Evolutionary conservation across 1,140 invertebrate genomes (phyloP), one percentile per base, ranked within the genome.

Genomic region (Bombus huntii): DNA sequence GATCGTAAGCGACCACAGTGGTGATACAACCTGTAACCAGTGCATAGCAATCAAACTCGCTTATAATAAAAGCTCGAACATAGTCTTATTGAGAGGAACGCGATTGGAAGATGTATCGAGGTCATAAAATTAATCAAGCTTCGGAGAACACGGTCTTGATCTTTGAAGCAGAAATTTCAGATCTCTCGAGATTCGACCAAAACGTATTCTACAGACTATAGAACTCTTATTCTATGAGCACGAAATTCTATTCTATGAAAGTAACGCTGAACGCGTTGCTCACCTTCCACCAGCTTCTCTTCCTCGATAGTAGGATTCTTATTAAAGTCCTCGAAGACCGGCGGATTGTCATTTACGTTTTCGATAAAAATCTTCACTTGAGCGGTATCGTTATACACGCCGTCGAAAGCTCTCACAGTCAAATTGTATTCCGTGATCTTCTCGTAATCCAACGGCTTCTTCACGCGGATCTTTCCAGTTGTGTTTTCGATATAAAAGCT

Each of bases 341-440:
- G 98, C 1, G 96, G 96, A 94, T 98, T 98, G 91, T 98, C 98
- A 91, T 98, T 98, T 8, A 98, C 96, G 92, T 98, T 97, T 84
- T 96, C 96, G 71, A 98, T 97, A 82, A 97, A 97, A 42, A 98
- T 97, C 42, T 96, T 95, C 0, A 98, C 98, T 77, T 96, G 96
- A 0, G 97, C 97, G 47, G 96, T 96, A 90, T 98, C 97, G 74
- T 97, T 96, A 92, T 96, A 97, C 28, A 97, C 94, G 6, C 98
- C 97, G 91, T 98, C 98, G 88, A 97, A 97, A 0, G 98, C 98
- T 88, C 96, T 95, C 0, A 98, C 97, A 42, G 96, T 97, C 3
- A 98, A 93, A 70, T 96, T 96, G 90, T 98, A 98, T 89, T 97
- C 96, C 76, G 97, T 97, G 57, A 97, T 97, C 65, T 96, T 97